Conservation (phyloP, 2,888 invertebrate species). For the Ormia ochracea region DNA sequence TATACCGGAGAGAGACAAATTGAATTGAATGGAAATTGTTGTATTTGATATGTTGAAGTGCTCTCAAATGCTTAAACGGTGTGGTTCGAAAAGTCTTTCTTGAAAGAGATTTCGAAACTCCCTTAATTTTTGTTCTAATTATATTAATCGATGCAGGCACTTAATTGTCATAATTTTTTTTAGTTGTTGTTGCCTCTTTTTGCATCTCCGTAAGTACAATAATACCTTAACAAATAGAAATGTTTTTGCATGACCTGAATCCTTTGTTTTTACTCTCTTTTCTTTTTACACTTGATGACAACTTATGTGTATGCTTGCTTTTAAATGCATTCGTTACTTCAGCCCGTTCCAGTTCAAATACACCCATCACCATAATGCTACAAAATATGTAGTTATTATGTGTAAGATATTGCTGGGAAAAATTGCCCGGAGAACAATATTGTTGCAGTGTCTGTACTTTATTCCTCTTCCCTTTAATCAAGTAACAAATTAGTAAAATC, state of each 20-base stretch:
- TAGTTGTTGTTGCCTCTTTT: background rate
- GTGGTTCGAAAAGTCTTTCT: background rate
- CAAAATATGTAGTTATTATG: background rate
- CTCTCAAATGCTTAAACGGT: too few species aligned
- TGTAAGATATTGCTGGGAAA: background rate
- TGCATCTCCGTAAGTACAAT: constrained; percentile 30
- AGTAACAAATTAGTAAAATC: constrained; percentile 63
- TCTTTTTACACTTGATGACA: constrained; percentile 58
- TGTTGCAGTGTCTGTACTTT: constrained; percentile 19
- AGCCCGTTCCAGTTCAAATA: background rate
- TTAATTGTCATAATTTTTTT: constrained; percentile 20
- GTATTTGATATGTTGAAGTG: too few species aligned
- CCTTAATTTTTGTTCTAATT: constrained; percentile 5
- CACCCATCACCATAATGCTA: constrained; percentile 12
- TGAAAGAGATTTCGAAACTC: background rate
- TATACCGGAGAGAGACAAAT: too few species aligned
- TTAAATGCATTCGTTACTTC: constrained; percentile 30
- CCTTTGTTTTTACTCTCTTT: constrained; percentile 51
- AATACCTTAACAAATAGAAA: constrained; percentile 51
- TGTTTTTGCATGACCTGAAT: constrained; percentile 61
- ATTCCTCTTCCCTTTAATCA: constrained; percentile 49
- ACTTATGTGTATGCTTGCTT: constrained; percentile 56
- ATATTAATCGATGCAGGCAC: constrained; percentile 42
- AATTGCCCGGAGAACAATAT: constrained; percentile 12
- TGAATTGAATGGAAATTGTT: too few species aligned